phyloP scores from a whole-genome alignment of 2,797 vertebrate species.

The Enteromius argenteus region DNA sequence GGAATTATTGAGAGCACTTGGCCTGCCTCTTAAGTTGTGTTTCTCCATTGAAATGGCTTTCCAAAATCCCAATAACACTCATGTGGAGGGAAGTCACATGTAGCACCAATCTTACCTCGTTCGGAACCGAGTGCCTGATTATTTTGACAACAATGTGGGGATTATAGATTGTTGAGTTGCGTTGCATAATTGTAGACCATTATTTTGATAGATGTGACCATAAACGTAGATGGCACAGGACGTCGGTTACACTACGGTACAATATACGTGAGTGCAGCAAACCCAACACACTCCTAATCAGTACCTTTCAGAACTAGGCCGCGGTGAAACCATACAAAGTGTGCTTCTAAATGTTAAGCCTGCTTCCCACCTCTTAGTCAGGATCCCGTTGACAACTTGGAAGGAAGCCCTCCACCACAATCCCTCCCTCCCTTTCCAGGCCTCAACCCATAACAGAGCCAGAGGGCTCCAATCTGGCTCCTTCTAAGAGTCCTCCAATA shows the following conservation, averaged over 20 bases:
- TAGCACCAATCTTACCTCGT: not conserved
- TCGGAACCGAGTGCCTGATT: not conserved
- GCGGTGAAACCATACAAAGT: constrained; percentile 55
- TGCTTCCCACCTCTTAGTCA: constrained; percentile 68
- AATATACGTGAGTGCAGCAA: constrained; percentile 35
- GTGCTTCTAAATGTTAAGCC: constrained; percentile 57
- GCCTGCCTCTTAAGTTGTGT: constrained; percentile 56
- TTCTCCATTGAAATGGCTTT: constrained; percentile 51
- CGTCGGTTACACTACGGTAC: constrained; percentile 40
- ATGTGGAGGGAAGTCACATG: not conserved
- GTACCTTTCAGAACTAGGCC: constrained; percentile 63
- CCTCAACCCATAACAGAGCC: constrained; percentile 60
- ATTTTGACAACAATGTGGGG: constrained; percentile 18
- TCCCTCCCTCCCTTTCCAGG: constrained; percentile 66
- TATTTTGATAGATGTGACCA: constrained; percentile 46
- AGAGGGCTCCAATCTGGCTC: constrained; percentile 61
- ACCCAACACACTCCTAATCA: constrained; percentile 54
- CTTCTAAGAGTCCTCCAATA: constrained; percentile 54
- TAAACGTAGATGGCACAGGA: constrained; percentile 52
- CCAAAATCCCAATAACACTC: constrained; percentile 31
- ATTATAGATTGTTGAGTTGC: constrained; percentile 19
- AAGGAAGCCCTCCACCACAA: constrained; percentile 64
- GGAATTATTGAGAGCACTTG: constrained; percentile 67
- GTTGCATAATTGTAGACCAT: constrained; percentile 29
- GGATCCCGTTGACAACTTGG: constrained; percentile 71